Evolutionary conservation across 64 coral and sea anemone species (phyloP).

Genomic region (Pachyseris speciosa): DNA sequence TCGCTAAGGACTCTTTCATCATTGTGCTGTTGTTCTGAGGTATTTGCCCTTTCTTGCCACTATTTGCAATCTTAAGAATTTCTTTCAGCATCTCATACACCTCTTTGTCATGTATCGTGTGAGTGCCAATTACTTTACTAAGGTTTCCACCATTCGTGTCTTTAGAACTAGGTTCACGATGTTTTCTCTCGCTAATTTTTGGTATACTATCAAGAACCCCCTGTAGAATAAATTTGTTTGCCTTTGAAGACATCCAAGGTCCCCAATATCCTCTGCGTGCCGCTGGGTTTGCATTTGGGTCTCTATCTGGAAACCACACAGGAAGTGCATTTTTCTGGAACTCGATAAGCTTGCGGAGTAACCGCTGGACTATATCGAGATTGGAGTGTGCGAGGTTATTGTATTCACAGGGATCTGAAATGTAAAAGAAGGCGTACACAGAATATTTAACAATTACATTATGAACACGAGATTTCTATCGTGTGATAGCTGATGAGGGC

Average conservation of each 20-base stretch:
- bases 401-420: slow-evolving; percentile 93
- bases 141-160: background rate
- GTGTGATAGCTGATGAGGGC: too few relatives aligned
- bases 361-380: slow-evolving; percentile 23
- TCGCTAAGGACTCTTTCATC: slow-evolving; percentile 9
- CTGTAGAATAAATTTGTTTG: slow-evolving; percentile 44
- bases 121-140: slow-evolving; percentile 12
- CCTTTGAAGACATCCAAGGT: slow-evolving; percentile 66
- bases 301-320: slow-evolving; percentile 84
- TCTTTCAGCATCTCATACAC: slow-evolving; percentile 22
- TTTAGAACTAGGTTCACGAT: background rate
- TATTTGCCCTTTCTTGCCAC: background rate
- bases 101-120: background rate
- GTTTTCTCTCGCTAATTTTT: background rate
- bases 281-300: slow-evolving; percentile 55
- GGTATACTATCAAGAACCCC: slow-evolving; percentile 42
- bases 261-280: slow-evolving; percentile 71
- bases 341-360: slow-evolving; percentile 35
- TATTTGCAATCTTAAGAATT: background rate
- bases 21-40: background rate
- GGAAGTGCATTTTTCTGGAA: slow-evolving; percentile 71
- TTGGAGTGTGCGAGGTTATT: slow-evolving; percentile 79
- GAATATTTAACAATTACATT: background rate
- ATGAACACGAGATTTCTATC: too few relatives aligned
- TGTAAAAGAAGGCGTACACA: background rate